Evolutionary conservation across 2,888 invertebrate genomes (phyloP).

Genomic region (Cheilosia impressa): DNA sequence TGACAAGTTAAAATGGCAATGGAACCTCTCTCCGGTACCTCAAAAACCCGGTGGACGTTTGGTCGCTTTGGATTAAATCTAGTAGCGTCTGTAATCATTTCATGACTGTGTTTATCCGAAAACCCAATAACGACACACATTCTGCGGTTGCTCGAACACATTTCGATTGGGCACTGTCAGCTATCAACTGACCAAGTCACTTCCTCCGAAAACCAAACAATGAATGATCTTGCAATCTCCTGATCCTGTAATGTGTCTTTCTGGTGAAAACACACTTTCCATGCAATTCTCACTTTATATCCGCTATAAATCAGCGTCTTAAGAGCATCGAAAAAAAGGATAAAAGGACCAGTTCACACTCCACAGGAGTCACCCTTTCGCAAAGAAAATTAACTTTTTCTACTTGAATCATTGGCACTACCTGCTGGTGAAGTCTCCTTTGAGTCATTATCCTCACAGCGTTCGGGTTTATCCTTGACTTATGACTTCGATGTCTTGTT

Average conservation of each 20-base stretch:
- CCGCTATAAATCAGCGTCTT: slow-evolving; percentile 67
- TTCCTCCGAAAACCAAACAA: slow-evolving; percentile 21
- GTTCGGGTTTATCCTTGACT: slow-evolving; percentile 80
- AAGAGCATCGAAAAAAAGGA: slow-evolving; percentile 42
- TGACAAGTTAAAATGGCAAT: too few relatives aligned
- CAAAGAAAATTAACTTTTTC: slow-evolving; percentile 43
- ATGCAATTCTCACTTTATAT: slow-evolving; percentile 49
- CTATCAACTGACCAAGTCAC: slow-evolving; percentile 8
- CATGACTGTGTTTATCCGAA: too few relatives aligned
- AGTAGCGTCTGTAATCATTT: too few relatives aligned
- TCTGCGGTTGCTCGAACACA: neutral
- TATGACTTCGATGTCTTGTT: slow-evolving; percentile 77
- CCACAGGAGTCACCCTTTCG: slow-evolving; percentile 66
- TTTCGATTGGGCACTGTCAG: neutral
- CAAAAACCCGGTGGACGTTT: too few relatives aligned
- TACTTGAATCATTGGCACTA: slow-evolving; percentile 29
- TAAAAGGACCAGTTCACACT: slow-evolving; percentile 58
- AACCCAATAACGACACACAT: neutral
- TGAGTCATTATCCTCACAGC: slow-evolving; percentile 59
- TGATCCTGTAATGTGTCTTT: slow-evolving; percentile 34
- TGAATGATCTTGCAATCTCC: slow-evolving; percentile 18
- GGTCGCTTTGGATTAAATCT: too few relatives aligned
- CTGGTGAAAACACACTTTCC: slow-evolving; percentile 39
- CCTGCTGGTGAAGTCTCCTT: slow-evolving; percentile 46
- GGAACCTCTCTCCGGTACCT: too few relatives aligned